phyloP scores from a whole-genome alignment of 1,140 invertebrate species.

The Nylanderia fulva region DNA sequence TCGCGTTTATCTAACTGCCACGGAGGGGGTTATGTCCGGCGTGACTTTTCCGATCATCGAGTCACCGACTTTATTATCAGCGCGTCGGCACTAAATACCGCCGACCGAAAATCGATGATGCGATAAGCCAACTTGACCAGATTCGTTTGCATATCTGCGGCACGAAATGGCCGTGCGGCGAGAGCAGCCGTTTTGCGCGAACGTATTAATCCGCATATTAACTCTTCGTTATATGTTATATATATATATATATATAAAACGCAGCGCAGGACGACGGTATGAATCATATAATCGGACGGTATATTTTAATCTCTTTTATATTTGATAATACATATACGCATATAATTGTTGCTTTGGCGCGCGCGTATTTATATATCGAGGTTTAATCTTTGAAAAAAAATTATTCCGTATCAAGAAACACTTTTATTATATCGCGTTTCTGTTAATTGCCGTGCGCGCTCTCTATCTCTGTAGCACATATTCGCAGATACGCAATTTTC shows the following conservation, averaged over 20 bases:
- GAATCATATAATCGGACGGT: not conserved
- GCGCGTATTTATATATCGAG: not conserved
- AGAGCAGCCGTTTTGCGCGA: slow-evolving; percentile 30
- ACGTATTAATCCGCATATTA: slow-evolving; percentile 60
- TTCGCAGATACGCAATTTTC: not conserved
- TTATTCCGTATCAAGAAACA: not conserved
- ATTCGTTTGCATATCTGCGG: slow-evolving; percentile 58
- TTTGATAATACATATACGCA: not conserved
- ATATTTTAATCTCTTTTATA: slow-evolving; percentile 46
- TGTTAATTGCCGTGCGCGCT: not conserved
- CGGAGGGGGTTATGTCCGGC: slow-evolving; percentile 27
- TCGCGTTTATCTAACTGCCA: slow-evolving; percentile 36
- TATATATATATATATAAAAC: no score
- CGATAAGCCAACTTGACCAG: slow-evolving; percentile 60
- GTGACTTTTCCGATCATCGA: slow-evolving; percentile 59
- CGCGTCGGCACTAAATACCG: slow-evolving; percentile 38
- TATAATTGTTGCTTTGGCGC: not conserved
- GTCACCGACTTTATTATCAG: slow-evolving; percentile 52
- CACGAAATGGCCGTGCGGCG: slow-evolving; percentile 7
- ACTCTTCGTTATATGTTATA: slow-evolving; percentile 47
- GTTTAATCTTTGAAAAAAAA: slow-evolving; percentile 15
- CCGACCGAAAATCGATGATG: slow-evolving; percentile 49
- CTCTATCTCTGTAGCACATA: not conserved
- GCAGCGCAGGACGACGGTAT: not conserved
- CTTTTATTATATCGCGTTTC: not conserved